These are phyloP conservation scores for Gastrophysa polygoni DNA, from an alignment of 2,888 invertebrate genomes.

Conservation along the genomic window DNA sequence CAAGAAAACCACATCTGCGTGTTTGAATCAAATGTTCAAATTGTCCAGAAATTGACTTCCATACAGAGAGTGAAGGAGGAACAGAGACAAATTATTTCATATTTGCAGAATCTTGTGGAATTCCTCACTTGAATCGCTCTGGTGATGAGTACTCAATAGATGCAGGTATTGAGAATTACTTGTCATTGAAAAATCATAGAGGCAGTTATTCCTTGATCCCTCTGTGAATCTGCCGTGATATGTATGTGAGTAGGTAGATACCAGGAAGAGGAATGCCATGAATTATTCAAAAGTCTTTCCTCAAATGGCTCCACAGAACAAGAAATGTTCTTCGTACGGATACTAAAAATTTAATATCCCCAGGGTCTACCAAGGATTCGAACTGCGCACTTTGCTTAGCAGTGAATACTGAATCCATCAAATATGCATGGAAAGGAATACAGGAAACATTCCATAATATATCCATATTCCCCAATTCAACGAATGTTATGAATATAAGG, in stretches of 20 bases:
- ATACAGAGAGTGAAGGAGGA: too few relatives aligned
- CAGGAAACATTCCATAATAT: constrained; percentile 20
- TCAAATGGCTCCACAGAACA: constrained; percentile 33
- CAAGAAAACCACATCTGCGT: too few relatives aligned
- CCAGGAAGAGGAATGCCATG: constrained; percentile 31
- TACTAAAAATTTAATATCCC: constrained; percentile 35
- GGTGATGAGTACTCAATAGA: too few relatives aligned
- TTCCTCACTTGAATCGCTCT: too few relatives aligned
- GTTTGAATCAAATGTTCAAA: too few relatives aligned
- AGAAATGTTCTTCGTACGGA: constrained; percentile 34
- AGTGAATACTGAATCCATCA: constrained; percentile 33
- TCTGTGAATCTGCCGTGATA: too few relatives aligned
- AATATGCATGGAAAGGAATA: constrained; percentile 26
- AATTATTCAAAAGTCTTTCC: constrained; percentile 33
- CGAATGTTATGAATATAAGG: constrained; percentile 6
- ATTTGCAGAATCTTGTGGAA: too few relatives aligned
- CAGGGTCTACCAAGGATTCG: constrained; percentile 30
- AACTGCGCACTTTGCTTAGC: constrained; percentile 33
- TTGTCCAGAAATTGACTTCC: too few relatives aligned
- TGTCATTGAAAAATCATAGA: too few relatives aligned
- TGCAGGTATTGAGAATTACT: too few relatives aligned
- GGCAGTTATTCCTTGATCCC: too few relatives aligned
- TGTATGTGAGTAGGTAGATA: constrained; percentile 15
- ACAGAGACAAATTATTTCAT: too few relatives aligned
- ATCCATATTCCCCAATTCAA: background rate